Evolutionary conservation across 2,888 invertebrate species (phyloP), one percentile per base, ranked within the genome.

Genomic region (Polydrusus pterygomalis): DNA sequence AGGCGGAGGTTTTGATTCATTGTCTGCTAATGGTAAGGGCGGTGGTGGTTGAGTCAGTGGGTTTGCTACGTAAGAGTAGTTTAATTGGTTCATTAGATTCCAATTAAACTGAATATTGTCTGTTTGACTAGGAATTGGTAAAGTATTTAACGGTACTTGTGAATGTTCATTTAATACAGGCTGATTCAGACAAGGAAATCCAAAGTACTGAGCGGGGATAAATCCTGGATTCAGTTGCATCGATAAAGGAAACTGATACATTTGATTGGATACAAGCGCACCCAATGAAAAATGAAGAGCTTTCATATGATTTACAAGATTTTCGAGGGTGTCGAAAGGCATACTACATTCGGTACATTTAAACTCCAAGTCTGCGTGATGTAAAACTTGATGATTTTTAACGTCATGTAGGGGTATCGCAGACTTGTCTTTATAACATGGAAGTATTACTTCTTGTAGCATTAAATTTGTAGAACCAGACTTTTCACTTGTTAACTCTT

Each of bases 311-410:
- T 60, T 70, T 10, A 60, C 30, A 13, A 75, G 51, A 34, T 67
- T 70, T n/a, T 65, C 60, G 8, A 60, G 13, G 1, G 70, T 70
- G 18, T 70, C 70, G 17, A 75, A 70, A 56, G 38, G 9, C 63
- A 70, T 64, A 40, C 58, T 47, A 49, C 75, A 75, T 45, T 70
- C 75, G 6, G 65, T 45, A 30, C 75, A 75, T 15, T 54, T 64
- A 18, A 70, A 70, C 60, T 75, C 75, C 8, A 34, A 1, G 10
- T 34, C 34, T 10, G 7, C 34, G 2, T 34, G 7, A 34, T 34
- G 34, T 43, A n/a, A 43, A 43, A 2, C 43, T 43, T n/a, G 13
- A 5, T 43, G 43, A 43, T 5, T n/a, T 6, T 43, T n/a, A n/a
- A n/a, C 9, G 1, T 43, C 43, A 43, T 13, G 9, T 13, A 43